Evolutionary conservation across 2,888 invertebrate species (phyloP).

Genomic region (Theristus sp.): DNA sequence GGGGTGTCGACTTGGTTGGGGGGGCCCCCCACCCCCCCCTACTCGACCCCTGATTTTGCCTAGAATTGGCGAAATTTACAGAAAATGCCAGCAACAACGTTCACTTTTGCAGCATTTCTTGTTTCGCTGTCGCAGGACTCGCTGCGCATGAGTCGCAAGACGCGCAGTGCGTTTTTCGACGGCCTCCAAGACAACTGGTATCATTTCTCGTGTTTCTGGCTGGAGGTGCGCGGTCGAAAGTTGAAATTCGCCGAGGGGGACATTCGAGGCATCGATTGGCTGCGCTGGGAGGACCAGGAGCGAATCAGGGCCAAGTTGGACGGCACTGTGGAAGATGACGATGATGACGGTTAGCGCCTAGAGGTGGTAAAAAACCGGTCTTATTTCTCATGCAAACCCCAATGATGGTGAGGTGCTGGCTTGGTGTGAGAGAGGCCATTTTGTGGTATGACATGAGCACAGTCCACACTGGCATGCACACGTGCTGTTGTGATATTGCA

Average conservation of each 20-base stretch:
- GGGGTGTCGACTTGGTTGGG: no score
- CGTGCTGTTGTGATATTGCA: no score
- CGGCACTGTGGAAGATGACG: slow-evolving; percentile 5
- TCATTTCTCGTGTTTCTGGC: neutral
- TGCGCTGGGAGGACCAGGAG: slow-evolving; percentile 38
- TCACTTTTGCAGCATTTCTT: neutral
- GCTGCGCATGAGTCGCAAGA: slow-evolving; percentile 15
- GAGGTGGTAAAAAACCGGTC: no score
- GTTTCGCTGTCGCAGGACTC: slow-evolving; percentile 9
- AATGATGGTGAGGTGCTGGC: no score
- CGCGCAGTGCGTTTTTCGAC: slow-evolving; percentile 17
- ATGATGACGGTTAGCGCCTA: neutral
- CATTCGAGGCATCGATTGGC: slow-evolving; percentile 32
- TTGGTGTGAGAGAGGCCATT: no score
- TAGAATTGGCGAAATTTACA: no score
- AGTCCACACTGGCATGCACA: no score
- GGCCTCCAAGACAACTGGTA: slow-evolving; percentile 20
- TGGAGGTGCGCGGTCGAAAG: neutral
- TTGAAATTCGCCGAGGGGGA: slow-evolving; percentile 18
- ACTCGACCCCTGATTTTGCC: no score
- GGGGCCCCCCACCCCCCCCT: no score
- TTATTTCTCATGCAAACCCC: no score
- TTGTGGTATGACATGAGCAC: no score
- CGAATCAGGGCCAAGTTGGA: slow-evolving; percentile 26
- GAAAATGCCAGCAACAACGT: neutral